Base-by-base conservation (phyloP, 1,140 invertebrate genomes). In the Penaeus indicus region DNA sequence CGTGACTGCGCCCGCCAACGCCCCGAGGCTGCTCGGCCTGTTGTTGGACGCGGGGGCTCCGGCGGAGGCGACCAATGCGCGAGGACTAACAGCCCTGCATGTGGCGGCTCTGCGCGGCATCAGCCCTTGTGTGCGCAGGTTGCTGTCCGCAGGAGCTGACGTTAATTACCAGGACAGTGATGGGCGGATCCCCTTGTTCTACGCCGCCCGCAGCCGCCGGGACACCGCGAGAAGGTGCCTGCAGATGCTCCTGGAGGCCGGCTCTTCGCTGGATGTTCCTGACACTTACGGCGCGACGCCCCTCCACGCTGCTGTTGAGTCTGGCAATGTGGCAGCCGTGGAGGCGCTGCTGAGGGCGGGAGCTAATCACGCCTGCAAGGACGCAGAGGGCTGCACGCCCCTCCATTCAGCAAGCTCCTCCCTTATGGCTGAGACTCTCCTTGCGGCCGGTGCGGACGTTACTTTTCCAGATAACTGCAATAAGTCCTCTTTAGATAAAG, bases 261-360 rank as follows among this genome's bases (percentile, higher is more conserved):
- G 96, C 91, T 61, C 81, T 22, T 64, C 62, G 62, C 62, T 25
- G 4, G 32, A 83, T 27, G 60, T 42, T 2, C 62, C n/a, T n/a
- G 97, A 98, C 91, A 96, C 96, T 88, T 97, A 97, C 91, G 97
- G 97, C 0, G 97, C 97, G 92, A 97, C 97, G 0, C 96, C 97
- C 1, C 93, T 98, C 22, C 97, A 98, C 92, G 94, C 98, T 67
- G 97, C 97, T 10, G 96, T 97, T 10, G 92, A 83, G 21, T 27
- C 64, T 42, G 81, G 62, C 25, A 83, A 83, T 64, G 62, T 67
- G n/a, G 7, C 25, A 4, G 62, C 81, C 62, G 81, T 38, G 64
- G 64, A 62, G 22, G 27, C n/a, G 5, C n/a, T 83, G 16, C 38
- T 83, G 81, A 32, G 62, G 38, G 61, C 25, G 27, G 72, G 72